Evolutionary conservation across 1,140 invertebrate species (phyloP).

Genomic region (Dendrolimus punctatus): DNA sequence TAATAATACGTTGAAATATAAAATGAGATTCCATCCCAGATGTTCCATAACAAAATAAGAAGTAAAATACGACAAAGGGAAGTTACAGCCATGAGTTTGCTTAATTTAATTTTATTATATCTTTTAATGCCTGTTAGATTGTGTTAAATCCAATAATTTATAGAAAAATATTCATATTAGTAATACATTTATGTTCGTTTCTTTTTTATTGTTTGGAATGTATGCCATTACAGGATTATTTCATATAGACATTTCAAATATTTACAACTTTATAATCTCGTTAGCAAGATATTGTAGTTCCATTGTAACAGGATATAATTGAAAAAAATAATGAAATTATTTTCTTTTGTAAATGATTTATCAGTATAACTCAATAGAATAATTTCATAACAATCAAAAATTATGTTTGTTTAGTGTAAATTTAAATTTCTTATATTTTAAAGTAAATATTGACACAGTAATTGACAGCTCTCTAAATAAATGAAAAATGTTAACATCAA

Average conservation of each 20-base stretch:
- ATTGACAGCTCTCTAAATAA: conserved; percentile 60
- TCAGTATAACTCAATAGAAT: too few relatives aligned
- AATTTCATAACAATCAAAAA: neutral
- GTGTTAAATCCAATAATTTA: conserved; percentile 47
- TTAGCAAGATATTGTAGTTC: too few relatives aligned
- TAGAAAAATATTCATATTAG: conserved; percentile 64
- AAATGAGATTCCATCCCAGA: conserved; percentile 59
- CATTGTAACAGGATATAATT: too few relatives aligned
- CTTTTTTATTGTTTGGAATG: conserved; percentile 21
- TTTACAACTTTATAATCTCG: too few relatives aligned
- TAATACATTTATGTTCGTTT: conserved; percentile 33
- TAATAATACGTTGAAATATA: conserved; percentile 49
- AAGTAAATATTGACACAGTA: conserved; percentile 59
- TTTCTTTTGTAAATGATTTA: too few relatives aligned
- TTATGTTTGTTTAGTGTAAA: conserved; percentile 9
- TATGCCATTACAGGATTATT: conserved; percentile 24
- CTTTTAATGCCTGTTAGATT: conserved; percentile 29
- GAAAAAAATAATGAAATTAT: too few relatives aligned
- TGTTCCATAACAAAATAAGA: conserved; percentile 45
- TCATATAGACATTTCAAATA: neutral
- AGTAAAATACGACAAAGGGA: conserved; percentile 14
- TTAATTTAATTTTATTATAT: conserved; percentile 26
- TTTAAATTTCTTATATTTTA: conserved; percentile 18
- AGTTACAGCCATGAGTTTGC: conserved; percentile 44
- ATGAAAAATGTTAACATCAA: conserved; percentile 14